Conservation (phyloP, 1,140 invertebrate genomes). For the Mercenaria mercenaria region DNA sequence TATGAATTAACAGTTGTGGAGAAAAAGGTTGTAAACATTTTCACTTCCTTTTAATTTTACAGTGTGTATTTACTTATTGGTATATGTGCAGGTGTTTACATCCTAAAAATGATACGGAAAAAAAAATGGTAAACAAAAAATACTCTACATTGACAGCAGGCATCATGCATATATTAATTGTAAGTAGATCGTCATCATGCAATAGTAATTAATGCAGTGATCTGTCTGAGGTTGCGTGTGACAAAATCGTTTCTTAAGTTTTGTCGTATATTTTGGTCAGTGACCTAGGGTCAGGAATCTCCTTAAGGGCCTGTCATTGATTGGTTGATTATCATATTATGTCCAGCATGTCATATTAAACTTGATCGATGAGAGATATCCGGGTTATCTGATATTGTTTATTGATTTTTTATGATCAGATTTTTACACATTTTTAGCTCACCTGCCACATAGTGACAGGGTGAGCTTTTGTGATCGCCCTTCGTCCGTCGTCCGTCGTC, state of each 20-base stretch:
- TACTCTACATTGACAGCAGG: neutral
- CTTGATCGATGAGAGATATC: constrained; percentile 10
- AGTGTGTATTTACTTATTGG: too few relatives aligned
- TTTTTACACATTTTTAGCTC: too few relatives aligned
- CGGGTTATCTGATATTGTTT: neutral
- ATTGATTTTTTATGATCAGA: neutral
- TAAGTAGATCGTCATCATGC: neutral
- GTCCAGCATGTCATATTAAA: constrained; percentile 13
- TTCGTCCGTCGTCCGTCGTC: too few relatives aligned
- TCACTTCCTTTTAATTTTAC: too few relatives aligned
- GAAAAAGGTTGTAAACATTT: too few relatives aligned
- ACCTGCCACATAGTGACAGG: too few relatives aligned
- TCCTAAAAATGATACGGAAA: too few relatives aligned
- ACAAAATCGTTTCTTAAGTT: neutral
- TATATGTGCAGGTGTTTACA: too few relatives aligned
- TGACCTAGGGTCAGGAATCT: constrained; percentile 31
- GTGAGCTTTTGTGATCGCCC: too few relatives aligned
- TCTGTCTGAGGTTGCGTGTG: neutral
- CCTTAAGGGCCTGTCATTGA: neutral
- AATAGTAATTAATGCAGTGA: neutral
- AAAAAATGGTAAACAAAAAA: neutral
- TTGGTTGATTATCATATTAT: constrained; percentile 30
- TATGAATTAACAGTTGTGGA: too few relatives aligned
- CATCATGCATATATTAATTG: neutral
- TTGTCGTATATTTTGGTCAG: neutral